These are phyloP conservation scores for Dreissena rostriformis DNA, from an alignment of 1,140 invertebrate genomes.

Conservation along the genomic window DNA sequence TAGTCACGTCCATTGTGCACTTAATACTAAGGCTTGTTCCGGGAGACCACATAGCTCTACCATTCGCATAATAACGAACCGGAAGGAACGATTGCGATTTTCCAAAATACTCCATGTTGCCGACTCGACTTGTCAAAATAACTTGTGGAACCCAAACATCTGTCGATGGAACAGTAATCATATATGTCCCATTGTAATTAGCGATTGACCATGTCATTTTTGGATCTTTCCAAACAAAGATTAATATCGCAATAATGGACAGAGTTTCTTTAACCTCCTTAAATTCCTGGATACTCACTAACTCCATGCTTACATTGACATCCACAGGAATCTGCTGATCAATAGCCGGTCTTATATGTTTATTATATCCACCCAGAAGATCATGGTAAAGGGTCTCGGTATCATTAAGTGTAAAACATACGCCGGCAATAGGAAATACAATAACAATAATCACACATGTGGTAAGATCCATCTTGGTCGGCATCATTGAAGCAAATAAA, in stretches of 20 bases:
- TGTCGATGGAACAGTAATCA: neutral
- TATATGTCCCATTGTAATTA: neutral
- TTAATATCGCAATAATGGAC: neutral
- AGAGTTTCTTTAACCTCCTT: slow-evolving; percentile 9
- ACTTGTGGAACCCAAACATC: slow-evolving; percentile 2
- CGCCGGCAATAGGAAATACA: too few relatives aligned
- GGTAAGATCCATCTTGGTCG: too few relatives aligned
- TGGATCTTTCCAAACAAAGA: neutral
- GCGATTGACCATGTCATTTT: neutral
- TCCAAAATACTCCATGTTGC: neutral
- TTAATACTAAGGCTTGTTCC: neutral
- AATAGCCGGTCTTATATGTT: neutral
- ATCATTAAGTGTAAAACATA: neutral
- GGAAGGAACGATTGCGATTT: neutral
- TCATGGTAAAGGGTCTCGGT: neutral
- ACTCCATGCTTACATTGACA: neutral
- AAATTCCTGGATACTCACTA: slow-evolving; percentile 1
- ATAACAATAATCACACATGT: too few relatives aligned
- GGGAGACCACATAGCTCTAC: neutral
- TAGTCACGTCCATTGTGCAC: slow-evolving; percentile 2
- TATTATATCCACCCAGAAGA: neutral
- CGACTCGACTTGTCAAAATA: neutral
- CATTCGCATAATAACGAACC: neutral
- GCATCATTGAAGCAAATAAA: too few relatives aligned
- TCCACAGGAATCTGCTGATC: neutral